These are phyloP conservation scores for Rattus rattus DNA, from an alignment of 2,113 vertebrate species.

Conservation along the genomic window DNA sequence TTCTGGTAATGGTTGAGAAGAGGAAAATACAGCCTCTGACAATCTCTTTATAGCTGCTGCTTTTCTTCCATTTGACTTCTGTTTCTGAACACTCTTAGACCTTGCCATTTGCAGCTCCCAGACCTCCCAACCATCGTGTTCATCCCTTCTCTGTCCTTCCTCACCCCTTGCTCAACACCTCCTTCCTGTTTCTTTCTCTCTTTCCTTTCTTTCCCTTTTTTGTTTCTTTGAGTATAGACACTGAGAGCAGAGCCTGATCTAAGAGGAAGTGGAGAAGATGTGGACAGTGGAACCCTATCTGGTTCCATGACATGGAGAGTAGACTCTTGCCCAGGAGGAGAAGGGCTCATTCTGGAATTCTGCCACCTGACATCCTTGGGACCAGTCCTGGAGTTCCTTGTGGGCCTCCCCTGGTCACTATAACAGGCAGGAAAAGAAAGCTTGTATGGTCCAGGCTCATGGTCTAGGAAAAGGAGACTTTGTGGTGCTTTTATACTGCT, in stretches of 20 bases:
- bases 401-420: neutral
- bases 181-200: neutral
- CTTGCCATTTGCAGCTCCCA: slow-evolving; percentile 80
- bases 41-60: slow-evolving; percentile 86
- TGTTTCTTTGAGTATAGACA: slow-evolving; percentile 36
- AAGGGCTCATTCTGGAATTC: neutral
- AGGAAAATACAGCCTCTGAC: slow-evolving; percentile 80
- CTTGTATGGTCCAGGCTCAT: neutral
- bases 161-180: neutral
- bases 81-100: slow-evolving; percentile 83
- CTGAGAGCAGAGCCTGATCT: neutral
- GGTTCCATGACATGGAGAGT: neutral
- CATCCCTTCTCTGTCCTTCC: neutral
- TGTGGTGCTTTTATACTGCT: neutral
- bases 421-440: neutral
- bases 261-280: neutral
- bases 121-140: slow-evolving; percentile 59
- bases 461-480: neutral
- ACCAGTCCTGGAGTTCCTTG: neutral
- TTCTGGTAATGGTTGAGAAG: slow-evolving; percentile 84
- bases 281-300: neutral
- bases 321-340: neutral
- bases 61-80: slow-evolving; percentile 86
- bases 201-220: neutral
- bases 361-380: neutral